Percentiles rank a stretch among this genome's conserved stretches.
These are phyloP conservation scores for Scylla paramamosain DNA, from an alignment of 1,140 invertebrate genomes.

Conservation along the genomic window DNA sequence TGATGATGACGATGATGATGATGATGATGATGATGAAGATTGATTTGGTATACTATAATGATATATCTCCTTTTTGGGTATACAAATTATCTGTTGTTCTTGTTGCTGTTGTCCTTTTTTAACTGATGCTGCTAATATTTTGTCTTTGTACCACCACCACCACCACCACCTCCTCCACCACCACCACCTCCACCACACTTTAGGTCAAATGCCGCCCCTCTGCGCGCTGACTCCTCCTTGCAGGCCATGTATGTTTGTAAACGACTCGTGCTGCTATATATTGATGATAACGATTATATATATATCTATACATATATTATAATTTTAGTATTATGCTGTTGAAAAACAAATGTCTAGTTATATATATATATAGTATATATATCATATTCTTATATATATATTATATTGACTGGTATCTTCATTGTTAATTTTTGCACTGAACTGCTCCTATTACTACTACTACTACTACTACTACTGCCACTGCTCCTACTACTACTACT, in stretches of 20 bases:
- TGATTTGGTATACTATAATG: conserved; percentile 1
- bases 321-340: neutral
- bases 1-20: neutral
- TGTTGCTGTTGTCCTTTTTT: neutral
- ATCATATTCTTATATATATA: neutral
- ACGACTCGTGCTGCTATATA: conserved; percentile 9
- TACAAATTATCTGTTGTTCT: neutral
- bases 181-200: conserved; percentile 18
- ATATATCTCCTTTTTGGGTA: conserved; percentile 15
- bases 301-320: neutral
- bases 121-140: conserved; percentile 23
- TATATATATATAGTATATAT: conserved; percentile 1
- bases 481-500: neutral
- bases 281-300: neutral
- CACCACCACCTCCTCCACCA: conserved; percentile 17
- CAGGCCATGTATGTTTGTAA: conserved; percentile 22
- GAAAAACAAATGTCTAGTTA: neutral
- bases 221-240: conserved; percentile 5
- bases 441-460: conserved; percentile 10
- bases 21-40: neutral
- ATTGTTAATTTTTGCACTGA: conserved; percentile 10
- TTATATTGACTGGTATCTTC: neutral
- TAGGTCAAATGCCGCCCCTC: neutral
- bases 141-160: neutral
- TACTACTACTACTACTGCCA: neutral